Evolutionary conservation across 2,888 invertebrate genomes (phyloP), one percentile per base, ranked within the genome.

Genomic region (Petrolisthes cinctipes): DNA sequence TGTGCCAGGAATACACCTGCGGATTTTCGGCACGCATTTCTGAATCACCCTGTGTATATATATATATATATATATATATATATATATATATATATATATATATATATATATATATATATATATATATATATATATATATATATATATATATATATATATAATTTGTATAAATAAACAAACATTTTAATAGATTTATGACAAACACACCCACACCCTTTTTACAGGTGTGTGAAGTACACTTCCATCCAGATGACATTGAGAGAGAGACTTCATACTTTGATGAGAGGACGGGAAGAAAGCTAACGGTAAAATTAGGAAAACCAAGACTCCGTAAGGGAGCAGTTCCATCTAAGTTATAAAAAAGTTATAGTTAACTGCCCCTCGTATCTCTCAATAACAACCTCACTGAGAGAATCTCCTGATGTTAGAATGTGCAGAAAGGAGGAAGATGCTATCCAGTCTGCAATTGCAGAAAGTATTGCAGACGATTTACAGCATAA

Each of bases 1-100:
- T n/a, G n/a, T n/a, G n/a, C n/a, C n/a, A n/a, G n/a, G n/a, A n/a
- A n/a, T n/a, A n/a, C n/a, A n/a, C n/a, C n/a, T n/a, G n/a, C n/a
- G n/a, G n/a, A n/a, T n/a, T n/a, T n/a, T n/a, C n/a, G n/a, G n/a
- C n/a, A n/a, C n/a, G n/a, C n/a, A n/a, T n/a, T 5, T 61, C 14
- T 6, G 6, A 14, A 61, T 61, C 14, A 61, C 61, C 7, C 61
- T 9, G 14, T 61, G 14, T 61, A 14, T 61, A 9, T 14, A 61
- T 61, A 9, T 61, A 61, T 6, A 9, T 9, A 61, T 61, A 9
- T 61, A 14, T 14, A 61, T 61, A 9, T 14, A 61, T 61, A 9
- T 61, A 61, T 61, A 61, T 61, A 61, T 61, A 61, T 61, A 61
- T 61, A 61, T 61, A 61, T 61, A 61, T 61, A 61, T 61, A 61